phyloP scores from a whole-genome alignment of 2,113 vertebrate species.

The Nothoprocta perdicaria region DNA sequence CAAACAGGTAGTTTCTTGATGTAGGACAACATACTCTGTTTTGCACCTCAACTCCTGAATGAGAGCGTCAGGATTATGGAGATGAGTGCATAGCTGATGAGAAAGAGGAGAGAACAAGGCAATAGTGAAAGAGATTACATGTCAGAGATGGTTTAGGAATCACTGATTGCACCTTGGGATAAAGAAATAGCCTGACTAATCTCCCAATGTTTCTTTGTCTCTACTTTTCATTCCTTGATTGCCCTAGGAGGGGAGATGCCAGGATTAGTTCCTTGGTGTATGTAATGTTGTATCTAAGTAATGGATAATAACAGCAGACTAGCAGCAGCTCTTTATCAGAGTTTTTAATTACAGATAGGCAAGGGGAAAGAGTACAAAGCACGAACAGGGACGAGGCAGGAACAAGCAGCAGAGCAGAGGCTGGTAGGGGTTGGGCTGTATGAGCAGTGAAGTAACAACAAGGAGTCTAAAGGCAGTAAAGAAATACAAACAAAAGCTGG shows the following conservation, averaged over 20 bases:
- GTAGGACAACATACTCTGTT: neutral
- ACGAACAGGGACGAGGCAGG: neutral
- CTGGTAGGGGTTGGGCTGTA: neutral
- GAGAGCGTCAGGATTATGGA: neutral
- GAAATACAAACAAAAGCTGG: neutral
- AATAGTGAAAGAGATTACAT: neutral
- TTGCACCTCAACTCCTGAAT: neutral
- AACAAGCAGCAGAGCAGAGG: neutral
- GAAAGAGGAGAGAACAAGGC: neutral
- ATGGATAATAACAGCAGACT: fast-evolving
- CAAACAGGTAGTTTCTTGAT: neutral
- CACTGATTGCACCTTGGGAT: neutral
- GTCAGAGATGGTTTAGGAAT: neutral
- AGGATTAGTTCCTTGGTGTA: neutral
- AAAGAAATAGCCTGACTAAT: neutral
- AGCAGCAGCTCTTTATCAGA: neutral
- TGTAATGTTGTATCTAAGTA: neutral
- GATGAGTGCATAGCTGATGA: neutral
- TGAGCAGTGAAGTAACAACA: neutral
- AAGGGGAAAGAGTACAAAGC: neutral
- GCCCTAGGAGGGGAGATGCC: neutral
- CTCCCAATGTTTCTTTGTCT: neutral
- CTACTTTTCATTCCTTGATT: neutral
- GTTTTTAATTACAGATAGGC: neutral
- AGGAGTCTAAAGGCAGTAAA: neutral